Evolutionary conservation across 2,888 invertebrate species (phyloP).

Genomic region (Phalera bucephala): DNA sequence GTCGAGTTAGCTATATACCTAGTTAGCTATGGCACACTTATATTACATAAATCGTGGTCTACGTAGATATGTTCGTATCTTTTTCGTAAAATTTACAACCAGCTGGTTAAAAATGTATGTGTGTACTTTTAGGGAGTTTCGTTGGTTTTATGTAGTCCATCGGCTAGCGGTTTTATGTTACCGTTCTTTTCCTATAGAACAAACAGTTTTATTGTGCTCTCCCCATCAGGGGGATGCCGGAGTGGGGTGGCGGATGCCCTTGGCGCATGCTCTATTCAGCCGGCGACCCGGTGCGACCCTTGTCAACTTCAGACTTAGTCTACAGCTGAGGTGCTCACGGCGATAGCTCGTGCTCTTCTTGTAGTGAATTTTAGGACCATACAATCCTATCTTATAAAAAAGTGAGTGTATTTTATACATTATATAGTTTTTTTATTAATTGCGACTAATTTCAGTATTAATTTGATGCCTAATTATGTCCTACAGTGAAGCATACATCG

Average conservation of each 20-base stretch:
- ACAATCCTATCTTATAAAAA: conserved; percentile 68
- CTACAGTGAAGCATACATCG: conserved; percentile 5
- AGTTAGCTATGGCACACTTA: no score
- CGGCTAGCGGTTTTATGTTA: conserved; percentile 7
- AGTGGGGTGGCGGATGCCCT: conserved; percentile 56
- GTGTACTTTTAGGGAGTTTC: conserved; percentile 1
- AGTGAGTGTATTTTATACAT: conserved; percentile 53
- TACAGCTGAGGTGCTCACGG: conserved; percentile 59
- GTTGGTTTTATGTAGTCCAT: conserved; percentile 11
- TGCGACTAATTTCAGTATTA: neutral
- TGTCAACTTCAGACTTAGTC: conserved; percentile 70
- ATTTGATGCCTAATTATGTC: neutral
- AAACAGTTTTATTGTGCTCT: conserved; percentile 47
- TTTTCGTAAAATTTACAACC: conserved; percentile 33
- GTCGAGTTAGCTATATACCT: no score
- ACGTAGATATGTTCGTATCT: neutral
- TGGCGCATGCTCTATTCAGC: conserved; percentile 75
- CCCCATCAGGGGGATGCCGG: conserved; percentile 53
- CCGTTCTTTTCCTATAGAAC: conserved; percentile 43
- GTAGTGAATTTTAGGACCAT: conserved; percentile 56
- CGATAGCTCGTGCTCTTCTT: conserved; percentile 38
- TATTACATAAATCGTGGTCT: no score
- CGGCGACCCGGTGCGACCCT: conserved; percentile 53
- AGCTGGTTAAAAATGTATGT: neutral
- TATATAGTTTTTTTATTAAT: neutral